These are phyloP conservation scores for Crotalus viridis DNA, from an alignment of 2,113 vertebrate genomes.

Conservation along the genomic window DNA sequence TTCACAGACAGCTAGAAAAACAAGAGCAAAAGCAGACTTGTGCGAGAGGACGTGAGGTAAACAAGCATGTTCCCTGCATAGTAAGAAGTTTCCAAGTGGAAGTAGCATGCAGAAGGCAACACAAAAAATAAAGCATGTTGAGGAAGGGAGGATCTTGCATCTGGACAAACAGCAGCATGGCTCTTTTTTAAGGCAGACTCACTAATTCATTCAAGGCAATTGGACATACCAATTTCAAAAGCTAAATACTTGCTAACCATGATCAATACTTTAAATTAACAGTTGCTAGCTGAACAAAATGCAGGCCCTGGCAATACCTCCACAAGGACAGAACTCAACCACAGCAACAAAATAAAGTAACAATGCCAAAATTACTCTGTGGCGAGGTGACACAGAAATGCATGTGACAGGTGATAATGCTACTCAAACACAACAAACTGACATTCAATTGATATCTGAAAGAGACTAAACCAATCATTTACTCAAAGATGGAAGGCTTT, in stretches of 20 bases:
- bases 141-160: neutral
- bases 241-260: neutral
- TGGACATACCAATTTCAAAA: neutral
- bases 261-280: neutral
- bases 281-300: neutral
- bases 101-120: neutral
- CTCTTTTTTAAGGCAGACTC: slow-evolving; percentile 30
- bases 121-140: neutral
- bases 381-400: neutral
- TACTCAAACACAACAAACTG: neutral
- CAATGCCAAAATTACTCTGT: neutral
- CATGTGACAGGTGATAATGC: neutral
- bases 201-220: slow-evolving; percentile 29
- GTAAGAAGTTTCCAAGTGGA: slow-evolving; percentile 5
- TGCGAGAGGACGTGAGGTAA: neutral
- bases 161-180: slow-evolving; percentile 16
- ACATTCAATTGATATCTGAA: neutral
- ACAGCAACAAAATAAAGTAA: neutral
- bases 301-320: neutral
- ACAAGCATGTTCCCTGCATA: neutral
- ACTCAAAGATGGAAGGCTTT: slow-evolving; percentile 1
- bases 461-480: neutral
- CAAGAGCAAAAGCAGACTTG: neutral
- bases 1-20: neutral
- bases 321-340: neutral